Conservation (phyloP, 2,888 invertebrate species). For the Liposcelis brunnea region DNA sequence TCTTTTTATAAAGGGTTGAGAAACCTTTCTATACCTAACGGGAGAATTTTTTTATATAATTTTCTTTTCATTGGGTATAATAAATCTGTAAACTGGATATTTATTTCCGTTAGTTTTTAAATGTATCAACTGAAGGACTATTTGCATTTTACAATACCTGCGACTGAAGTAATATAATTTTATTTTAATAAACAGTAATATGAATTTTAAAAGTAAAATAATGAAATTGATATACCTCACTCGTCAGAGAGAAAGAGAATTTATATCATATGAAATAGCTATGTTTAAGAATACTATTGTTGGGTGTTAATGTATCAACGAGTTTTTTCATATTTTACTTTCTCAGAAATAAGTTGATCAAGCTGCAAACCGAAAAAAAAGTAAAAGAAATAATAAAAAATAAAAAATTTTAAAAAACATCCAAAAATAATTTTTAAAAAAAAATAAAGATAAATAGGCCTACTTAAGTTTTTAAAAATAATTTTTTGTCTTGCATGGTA, state of each 20-base stretch:
- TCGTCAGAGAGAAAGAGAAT: too few species aligned
- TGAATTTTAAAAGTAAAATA: background rate
- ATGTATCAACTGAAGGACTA: too few species aligned
- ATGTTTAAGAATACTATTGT: slow-evolving; percentile 5
- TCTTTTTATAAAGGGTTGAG: too few species aligned
- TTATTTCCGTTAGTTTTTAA: too few species aligned
- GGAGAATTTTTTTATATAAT: too few species aligned
- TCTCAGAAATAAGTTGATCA: slow-evolving; percentile 1
- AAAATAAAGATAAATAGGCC: slow-evolving; percentile 20
- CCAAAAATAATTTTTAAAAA: slow-evolving; percentile 24
- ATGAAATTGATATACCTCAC: slow-evolving; percentile 4
- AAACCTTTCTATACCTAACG: too few species aligned
- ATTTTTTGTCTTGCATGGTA: slow-evolving; percentile 28
- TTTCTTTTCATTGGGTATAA: too few species aligned
- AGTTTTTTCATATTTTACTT: background rate
- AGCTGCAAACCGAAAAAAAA: slow-evolving; percentile 15
- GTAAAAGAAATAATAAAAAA: slow-evolving; percentile 18
- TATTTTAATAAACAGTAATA: background rate
- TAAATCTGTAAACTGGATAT: too few species aligned
- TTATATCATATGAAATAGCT: too few species aligned
- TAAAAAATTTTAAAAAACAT: slow-evolving; percentile 21
- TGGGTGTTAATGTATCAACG: slow-evolving; percentile 2
- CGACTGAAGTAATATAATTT: background rate
- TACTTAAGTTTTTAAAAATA: slow-evolving; percentile 28
- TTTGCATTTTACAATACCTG: background rate